phyloP scores from a whole-genome alignment of 2,888 invertebrate genomes.

The Parnassius mnemosyne region DNA sequence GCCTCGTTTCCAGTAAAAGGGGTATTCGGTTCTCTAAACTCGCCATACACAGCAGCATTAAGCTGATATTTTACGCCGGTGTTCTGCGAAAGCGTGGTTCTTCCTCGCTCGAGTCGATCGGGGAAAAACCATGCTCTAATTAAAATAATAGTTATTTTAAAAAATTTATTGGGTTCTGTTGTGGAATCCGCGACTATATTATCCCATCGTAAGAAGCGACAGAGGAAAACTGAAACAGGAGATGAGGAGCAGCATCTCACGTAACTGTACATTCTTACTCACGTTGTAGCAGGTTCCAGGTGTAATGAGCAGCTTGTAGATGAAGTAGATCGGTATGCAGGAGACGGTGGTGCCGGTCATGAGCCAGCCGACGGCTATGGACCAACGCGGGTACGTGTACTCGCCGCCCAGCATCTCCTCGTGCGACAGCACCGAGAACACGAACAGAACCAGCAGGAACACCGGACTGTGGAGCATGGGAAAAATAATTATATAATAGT shows the following conservation, averaged over 20 bases:
- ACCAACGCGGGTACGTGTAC: constrained; percentile 90
- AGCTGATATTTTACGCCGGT: too few species aligned
- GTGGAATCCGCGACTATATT: too few species aligned
- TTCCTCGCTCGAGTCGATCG: too few species aligned
- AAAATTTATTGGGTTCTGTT: too few species aligned
- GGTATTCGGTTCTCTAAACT: too few species aligned
- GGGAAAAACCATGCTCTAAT: too few species aligned
- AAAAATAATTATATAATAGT: background rate
- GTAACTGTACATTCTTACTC: constrained; percentile 8
- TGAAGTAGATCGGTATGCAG: constrained; percentile 91
- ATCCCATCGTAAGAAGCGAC: too few species aligned
- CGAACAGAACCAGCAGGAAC: constrained; percentile 91
- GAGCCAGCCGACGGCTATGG: constrained; percentile 88
- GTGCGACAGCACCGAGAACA: constrained; percentile 90
- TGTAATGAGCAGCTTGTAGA: constrained; percentile 87
- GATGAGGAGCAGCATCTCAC: background rate
- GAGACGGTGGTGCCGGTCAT: constrained; percentile 92
- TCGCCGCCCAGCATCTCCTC: constrained; percentile 89
- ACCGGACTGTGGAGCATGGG: constrained; percentile 82
- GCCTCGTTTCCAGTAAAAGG: too few species aligned
- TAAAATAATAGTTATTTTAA: too few species aligned
- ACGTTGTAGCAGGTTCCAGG: constrained; percentile 78
- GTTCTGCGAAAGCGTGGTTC: too few species aligned
- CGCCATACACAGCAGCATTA: too few species aligned
- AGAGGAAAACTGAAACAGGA: too few species aligned